Conservation (phyloP, 2,888 invertebrate species). For the Leuctra nigra region DNA sequence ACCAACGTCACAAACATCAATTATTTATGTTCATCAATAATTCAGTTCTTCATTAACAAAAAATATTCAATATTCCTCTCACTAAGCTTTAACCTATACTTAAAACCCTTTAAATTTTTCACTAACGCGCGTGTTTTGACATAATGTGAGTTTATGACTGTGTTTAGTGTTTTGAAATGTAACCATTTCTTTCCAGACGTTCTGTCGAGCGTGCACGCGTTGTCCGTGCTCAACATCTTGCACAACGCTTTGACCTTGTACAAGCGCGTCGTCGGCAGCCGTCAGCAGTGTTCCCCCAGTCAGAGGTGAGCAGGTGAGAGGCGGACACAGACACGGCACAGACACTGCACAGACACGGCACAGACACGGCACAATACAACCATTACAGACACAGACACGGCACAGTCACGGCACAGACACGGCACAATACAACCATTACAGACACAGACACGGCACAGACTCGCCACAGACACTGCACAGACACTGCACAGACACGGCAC, state of each 20-base stretch:
- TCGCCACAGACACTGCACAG: too few species aligned
- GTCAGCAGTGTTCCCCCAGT: conserved; percentile 54
- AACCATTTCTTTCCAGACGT: conserved; percentile 37
- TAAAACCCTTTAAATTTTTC: too few species aligned
- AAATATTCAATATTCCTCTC: too few species aligned
- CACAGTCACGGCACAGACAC: conserved; percentile 8
- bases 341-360: too few species aligned
- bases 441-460: not conserved
- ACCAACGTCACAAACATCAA: too few species aligned
- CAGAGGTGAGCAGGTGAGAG: conserved; percentile 41
- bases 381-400: not conserved
- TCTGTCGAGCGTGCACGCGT: conserved; percentile 40
- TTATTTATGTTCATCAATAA: too few species aligned
- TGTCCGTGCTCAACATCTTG: conserved; percentile 47
- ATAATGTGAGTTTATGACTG: not conserved
- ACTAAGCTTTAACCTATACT: too few species aligned
- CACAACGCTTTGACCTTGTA: conserved; percentile 55
- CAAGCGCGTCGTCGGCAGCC: conserved; percentile 50
- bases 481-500: too few species aligned
- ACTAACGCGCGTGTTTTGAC: not conserved
- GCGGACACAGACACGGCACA: conserved; percentile 12
- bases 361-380: conserved; percentile 9
- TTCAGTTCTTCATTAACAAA: too few species aligned
- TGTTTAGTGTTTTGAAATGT: too few species aligned
- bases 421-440: conserved; percentile 2